phyloP scores from a whole-genome alignment of 2,888 invertebrate genomes.

The Phorcus lineatus region DNA sequence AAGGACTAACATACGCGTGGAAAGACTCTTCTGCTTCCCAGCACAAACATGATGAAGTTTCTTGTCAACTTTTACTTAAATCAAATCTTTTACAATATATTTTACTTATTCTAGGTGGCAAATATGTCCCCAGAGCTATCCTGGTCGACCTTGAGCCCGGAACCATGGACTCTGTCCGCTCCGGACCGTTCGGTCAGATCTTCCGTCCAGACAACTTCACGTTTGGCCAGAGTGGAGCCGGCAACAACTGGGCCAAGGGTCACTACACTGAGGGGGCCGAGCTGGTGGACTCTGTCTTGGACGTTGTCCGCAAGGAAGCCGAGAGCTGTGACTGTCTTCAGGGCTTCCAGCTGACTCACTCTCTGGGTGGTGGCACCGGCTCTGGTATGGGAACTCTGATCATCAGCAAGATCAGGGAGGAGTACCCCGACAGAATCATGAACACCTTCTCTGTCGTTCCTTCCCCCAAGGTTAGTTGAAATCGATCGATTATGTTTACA shows the following conservation, averaged over 20 bases:
- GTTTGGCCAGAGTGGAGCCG: constrained; percentile 83
- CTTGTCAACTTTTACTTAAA: too few species aligned
- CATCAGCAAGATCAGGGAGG: constrained; percentile 95
- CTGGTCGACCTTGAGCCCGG: constrained; percentile 95
- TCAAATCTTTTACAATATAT: too few species aligned
- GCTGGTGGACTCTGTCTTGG: constrained; percentile 70
- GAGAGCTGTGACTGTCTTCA: constrained; percentile 72
- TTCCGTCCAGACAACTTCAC: constrained; percentile 91
- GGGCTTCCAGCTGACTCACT: constrained; percentile 77
- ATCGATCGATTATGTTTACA: constrained; percentile 58
- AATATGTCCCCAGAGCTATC: constrained; percentile 94
- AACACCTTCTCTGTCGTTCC: constrained; percentile 96
- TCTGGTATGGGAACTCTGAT: constrained; percentile 93
- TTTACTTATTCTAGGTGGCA: constrained; percentile 78
- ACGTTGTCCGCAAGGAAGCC: constrained; percentile 71
- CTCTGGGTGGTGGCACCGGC: constrained; percentile 91
- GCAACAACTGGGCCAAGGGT: constrained; percentile 87
- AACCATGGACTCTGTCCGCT: constrained; percentile 96
- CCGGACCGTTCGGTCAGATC: constrained; percentile 91
- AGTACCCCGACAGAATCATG: constrained; percentile 80
- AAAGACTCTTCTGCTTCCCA: too few species aligned
- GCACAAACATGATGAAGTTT: too few species aligned
- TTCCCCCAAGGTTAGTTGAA: constrained; percentile 83
- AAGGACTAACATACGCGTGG: too few species aligned
- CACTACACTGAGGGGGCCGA: constrained; percentile 92